phyloP scores from a whole-genome alignment of 1,140 invertebrate genomes.

The Philaenus spumarius region DNA sequence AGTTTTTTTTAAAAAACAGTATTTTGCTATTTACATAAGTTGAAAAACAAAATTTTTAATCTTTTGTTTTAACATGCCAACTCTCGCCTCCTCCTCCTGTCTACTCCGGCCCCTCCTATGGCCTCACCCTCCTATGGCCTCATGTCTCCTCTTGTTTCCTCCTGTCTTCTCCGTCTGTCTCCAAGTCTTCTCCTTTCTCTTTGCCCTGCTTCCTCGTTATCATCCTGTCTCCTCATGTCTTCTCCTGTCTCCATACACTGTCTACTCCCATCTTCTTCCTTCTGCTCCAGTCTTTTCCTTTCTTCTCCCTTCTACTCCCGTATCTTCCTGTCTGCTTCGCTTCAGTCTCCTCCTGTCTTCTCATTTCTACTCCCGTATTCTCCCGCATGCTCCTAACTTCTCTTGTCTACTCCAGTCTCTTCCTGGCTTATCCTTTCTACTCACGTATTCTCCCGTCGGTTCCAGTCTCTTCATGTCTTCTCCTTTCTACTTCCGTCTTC shows the following conservation, averaged over 20 bases:
- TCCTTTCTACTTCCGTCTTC: neutral
- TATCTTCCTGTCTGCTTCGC: neutral
- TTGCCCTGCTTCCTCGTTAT: neutral
- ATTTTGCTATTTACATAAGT: too few species aligned
- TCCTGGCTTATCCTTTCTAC: neutral
- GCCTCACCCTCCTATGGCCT: neutral
- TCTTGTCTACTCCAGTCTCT: neutral
- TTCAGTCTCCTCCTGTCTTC: neutral
- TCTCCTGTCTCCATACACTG: neutral
- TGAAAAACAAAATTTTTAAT: too few species aligned
- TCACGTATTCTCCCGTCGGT: neutral
- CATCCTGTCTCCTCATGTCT: neutral
- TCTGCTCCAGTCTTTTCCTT: neutral
- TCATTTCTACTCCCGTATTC: neutral
- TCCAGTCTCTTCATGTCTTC: neutral
- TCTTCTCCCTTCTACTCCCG: neutral
- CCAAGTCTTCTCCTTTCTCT: neutral
- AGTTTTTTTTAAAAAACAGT: too few species aligned
- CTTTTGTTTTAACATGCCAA: too few species aligned
- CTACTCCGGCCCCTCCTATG: neutral
- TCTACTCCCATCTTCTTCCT: neutral
- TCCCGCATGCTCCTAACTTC: neutral
- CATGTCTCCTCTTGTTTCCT: neutral
- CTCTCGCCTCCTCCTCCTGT: neutral
- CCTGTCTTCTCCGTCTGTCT: neutral